A percentile compares a stretch with the other conserved stretches of the same genome.
phyloP scores from a whole-genome alignment of 2,888 invertebrate genomes.

The Drosophila recens region DNA sequence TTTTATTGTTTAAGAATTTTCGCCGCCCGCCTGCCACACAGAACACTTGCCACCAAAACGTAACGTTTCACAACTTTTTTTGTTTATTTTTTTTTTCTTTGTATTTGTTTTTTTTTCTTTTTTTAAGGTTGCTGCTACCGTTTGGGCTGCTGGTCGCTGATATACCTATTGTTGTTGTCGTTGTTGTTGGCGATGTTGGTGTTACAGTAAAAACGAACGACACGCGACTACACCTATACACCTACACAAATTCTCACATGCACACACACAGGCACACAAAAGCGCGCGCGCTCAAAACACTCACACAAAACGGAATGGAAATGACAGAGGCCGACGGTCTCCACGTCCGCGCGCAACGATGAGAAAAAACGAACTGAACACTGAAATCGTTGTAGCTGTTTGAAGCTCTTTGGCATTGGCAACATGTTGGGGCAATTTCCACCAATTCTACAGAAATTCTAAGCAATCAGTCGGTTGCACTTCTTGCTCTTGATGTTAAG shows the following conservation, averaged over 20 bases:
- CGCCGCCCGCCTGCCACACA: conserved; percentile 62
- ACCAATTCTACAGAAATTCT: conserved; percentile 20
- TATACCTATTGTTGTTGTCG: conserved; percentile 34
- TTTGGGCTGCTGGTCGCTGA: conserved; percentile 44
- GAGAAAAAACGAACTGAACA: conserved; percentile 62
- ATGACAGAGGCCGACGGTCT: conserved; percentile 40
- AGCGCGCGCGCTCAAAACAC: conserved; percentile 35
- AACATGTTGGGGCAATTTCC: conserved; percentile 51
- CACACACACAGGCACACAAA: conserved; percentile 27
- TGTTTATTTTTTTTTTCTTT: conserved; percentile 40
- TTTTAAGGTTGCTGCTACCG: conserved; percentile 61
- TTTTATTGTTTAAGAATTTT: conserved; percentile 70
- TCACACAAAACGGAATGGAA: conserved; percentile 40
- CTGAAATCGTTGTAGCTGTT: conserved; percentile 38
- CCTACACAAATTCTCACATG: conserved; percentile 23
- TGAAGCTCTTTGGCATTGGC: conserved; percentile 54
- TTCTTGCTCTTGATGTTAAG: neutral
- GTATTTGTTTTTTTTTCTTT: conserved; percentile 39
- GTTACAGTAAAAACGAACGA: conserved; percentile 51
- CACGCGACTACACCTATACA: conserved; percentile 62
- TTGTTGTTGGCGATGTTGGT: conserved; percentile 31
- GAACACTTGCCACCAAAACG: conserved; percentile 63
- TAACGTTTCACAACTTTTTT: conserved; percentile 55
- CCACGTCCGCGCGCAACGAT: conserved; percentile 54
- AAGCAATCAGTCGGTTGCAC: conserved; percentile 8